Base-by-base conservation (phyloP, 2,888 invertebrate species). In the Poecilus cupreus region DNA sequence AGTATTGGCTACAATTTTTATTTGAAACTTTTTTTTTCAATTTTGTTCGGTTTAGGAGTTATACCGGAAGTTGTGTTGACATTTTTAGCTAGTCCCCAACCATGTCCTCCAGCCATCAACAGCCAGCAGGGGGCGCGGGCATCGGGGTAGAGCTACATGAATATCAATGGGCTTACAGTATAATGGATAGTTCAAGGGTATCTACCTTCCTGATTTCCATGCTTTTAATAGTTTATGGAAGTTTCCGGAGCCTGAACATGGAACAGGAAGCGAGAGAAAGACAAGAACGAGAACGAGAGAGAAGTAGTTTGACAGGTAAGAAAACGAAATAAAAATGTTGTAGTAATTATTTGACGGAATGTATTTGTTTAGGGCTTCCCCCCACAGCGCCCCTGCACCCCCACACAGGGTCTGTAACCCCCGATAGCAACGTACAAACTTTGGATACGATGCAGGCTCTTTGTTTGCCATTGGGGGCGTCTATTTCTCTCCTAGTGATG, bases 161-260 rank as follows among this genome's bases (percentile, higher is more conserved):
- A 88, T 93, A 94, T 88, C 94, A 94, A 88, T 94, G 98, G 96
- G 97, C 97, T 82, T 97, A 97, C 90, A 96, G 96, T 89, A 96
- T 98, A 89, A 97, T 98, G 95, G 98, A 98, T 91, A 98, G 98
- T 77, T 98, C 98, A 85, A 93, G 98, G 87, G 96, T 98, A 83
- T 98, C 98, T 77, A 98, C 98, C 85, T 98, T 98, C 90, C 92
- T 98, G 85, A 98, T 98, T 90, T 98, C 98, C 85, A 98, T 98
- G 93, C 93, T 98, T 86, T 93, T 98, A 85, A 98, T 98, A 87
- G 98, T 98, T 43, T 98, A 98, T 89, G 98, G 98, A 86, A 98
- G 98, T 89, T 98, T 98, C 91, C 95, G 98, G 85, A 98, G 98
- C 83, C 91, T 98, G 84, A 98, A 98, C 90, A 96, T 98, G 94